Conservation (phyloP, 2,888 invertebrate genomes). For the Mythimna albipuncta region DNA sequence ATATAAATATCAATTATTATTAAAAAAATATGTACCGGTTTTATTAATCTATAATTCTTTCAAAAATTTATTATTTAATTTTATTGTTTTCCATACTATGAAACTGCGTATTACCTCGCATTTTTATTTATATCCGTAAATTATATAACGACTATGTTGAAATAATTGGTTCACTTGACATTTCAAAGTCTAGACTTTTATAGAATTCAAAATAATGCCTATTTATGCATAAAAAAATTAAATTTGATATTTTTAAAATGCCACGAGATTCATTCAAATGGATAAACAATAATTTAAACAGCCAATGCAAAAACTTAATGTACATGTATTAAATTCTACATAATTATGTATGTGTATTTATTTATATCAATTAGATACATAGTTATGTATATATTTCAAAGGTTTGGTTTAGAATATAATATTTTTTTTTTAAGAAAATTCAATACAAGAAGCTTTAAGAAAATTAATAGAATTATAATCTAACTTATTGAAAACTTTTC, state of each 20-base stretch:
- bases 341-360: not conserved
- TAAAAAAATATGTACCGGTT: not conserved
- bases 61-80: not conserved
- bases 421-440: not conserved
- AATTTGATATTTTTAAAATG: not conserved
- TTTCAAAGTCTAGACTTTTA: not conserved
- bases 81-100: not conserved
- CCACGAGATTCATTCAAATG: not conserved
- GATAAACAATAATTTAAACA: not conserved
- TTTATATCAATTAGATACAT: not conserved
- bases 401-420: not conserved
- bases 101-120: not conserved
- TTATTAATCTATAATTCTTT: not conserved
- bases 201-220: not conserved
- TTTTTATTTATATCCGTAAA: not conserved
- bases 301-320: not conserved
- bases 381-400: not conserved
- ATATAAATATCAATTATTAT: not conserved
- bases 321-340: not conserved
- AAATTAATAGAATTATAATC: not conserved
- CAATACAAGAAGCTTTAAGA: not conserved
- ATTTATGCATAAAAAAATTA: not conserved
- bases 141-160: not conserved
- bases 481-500: not conserved
- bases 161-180: not conserved